Evolutionary conservation across 2,113 vertebrate genomes (phyloP), one percentile per base, ranked within the genome.

Genomic region (Platichthys flesus): DNA sequence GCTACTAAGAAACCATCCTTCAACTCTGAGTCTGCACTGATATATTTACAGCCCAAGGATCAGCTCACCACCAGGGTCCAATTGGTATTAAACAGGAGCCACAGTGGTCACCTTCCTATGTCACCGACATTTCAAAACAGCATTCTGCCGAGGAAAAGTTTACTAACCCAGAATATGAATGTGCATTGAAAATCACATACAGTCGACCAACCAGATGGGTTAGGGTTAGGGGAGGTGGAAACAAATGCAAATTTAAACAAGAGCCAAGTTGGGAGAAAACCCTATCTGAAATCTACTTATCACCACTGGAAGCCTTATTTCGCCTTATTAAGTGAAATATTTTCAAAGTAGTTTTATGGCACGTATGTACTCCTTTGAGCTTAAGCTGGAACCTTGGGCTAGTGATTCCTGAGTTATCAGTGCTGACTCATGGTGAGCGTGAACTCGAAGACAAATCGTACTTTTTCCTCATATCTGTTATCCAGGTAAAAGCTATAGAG

Each of bases 1-100:
- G 15, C 24, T 65, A 26, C 65, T 79, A 73, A 20, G 52, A 0
- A 0, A 45, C 40, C 58, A 71, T 79, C 74, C 74, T 59, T 89
- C 85, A 83, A 66, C 77, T 77, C 78, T 61, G 40, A 61, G 79
- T 84, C 81, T 20, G 69, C 69, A 51, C 84, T 92, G 83, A 89
- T 91, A 90, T 91, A 92, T 92, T 92, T 88, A 92, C 80, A 84
- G 82, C 84, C 79, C 20, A 71, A 66, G 78, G 62, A 88, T 80
- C 72, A 79, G 62, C 76, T 84, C 74, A 64, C 84, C 75, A 70
- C 76, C 69, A 74, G 31, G 58, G 71, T 82, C 76, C 28, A 63
- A 24, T 47, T 78, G 85, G 60, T 31, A 81, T 85, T 71, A 83
- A 23, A 8, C 63, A 71, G 72, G 51, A 71, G 75, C 55, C 59